A percentile compares a stretch with the other conserved stretches of the same genome.
These are phyloP conservation scores for Lasioglossum calceatum DNA, from an alignment of 2,888 invertebrate genomes.

Conservation along the genomic window DNA sequence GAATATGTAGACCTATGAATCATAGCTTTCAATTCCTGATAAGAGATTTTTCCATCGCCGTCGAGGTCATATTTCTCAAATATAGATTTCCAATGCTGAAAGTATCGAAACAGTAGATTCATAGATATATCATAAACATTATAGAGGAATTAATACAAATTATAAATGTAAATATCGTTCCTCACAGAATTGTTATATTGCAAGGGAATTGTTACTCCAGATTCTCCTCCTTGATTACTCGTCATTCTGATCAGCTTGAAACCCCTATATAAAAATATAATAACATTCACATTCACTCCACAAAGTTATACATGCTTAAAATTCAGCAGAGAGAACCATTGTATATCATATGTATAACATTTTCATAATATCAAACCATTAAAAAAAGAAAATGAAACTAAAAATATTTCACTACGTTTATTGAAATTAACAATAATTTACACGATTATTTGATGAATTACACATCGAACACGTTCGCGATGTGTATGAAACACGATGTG, in stretches of 20 bases:
- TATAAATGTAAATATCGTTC: slow-evolving; percentile 33
- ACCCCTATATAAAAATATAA: slow-evolving; percentile 69
- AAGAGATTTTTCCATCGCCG: slow-evolving; percentile 89
- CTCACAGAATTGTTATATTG: slow-evolving; percentile 82
- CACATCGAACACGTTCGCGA: background rate
- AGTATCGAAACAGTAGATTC: slow-evolving; percentile 36
- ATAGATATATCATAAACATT: slow-evolving; percentile 6
- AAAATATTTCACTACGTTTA: background rate
- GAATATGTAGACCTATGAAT: slow-evolving; percentile 87
- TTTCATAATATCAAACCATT: background rate
- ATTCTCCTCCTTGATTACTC: slow-evolving; percentile 78
- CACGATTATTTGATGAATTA: background rate
- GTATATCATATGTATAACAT: background rate
- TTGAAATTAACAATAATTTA: background rate
- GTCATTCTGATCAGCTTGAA: slow-evolving; percentile 82
- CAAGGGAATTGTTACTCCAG: slow-evolving; percentile 80
- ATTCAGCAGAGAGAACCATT: background rate
- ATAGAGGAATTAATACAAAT: background rate
- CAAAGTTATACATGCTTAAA: background rate
- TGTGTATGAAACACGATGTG: background rate
- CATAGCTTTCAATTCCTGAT: slow-evolving; percentile 88
- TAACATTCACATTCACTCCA: background rate
- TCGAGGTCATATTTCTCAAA: slow-evolving; percentile 88
- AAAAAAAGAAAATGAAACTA: background rate
- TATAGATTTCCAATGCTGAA: slow-evolving; percentile 82